Evolutionary conservation across 1,140 invertebrate genomes (phyloP).

Genomic region (Caerostris darwini): DNA sequence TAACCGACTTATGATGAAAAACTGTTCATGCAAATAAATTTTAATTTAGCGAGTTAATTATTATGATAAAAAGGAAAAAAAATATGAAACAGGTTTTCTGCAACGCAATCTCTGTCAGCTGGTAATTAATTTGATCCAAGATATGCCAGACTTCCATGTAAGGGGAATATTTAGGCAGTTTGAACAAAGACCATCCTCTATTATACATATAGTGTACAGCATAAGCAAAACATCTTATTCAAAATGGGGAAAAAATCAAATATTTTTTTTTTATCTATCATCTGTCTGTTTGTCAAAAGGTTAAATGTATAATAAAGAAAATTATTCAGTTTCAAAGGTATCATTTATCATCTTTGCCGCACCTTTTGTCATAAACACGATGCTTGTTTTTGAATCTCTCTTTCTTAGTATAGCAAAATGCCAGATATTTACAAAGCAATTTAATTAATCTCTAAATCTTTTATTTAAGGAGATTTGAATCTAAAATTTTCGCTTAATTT

Average conservation of each 20-base stretch:
- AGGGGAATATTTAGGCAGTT: neutral
- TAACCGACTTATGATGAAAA: too few relatives aligned
- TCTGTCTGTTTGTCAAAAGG: conserved; percentile 30
- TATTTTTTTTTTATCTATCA: neutral
- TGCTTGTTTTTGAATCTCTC: neutral
- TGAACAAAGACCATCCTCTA: neutral
- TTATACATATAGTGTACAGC: neutral
- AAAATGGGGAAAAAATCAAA: neutral
- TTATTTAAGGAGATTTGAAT: too few relatives aligned
- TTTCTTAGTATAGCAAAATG: neutral
- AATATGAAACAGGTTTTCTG: neutral
- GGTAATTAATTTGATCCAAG: neutral
- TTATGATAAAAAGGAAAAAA: too few relatives aligned
- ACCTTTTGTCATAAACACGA: conserved; percentile 23
- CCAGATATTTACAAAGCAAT: neutral
- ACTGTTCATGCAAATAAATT: too few relatives aligned
- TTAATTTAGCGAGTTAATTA: too few relatives aligned
- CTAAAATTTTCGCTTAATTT: too few relatives aligned
- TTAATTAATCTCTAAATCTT: neutral
- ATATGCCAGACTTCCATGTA: neutral
- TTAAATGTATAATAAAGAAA: conserved; percentile 21
- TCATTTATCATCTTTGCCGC: conserved; percentile 41
- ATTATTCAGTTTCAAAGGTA: conserved; percentile 19
- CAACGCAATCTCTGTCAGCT: neutral
- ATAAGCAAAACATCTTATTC: conserved; percentile 32